These are phyloP conservation scores for Trachelus tabidus DNA, from an alignment of 2,888 invertebrate genomes.

Conservation along the genomic window DNA sequence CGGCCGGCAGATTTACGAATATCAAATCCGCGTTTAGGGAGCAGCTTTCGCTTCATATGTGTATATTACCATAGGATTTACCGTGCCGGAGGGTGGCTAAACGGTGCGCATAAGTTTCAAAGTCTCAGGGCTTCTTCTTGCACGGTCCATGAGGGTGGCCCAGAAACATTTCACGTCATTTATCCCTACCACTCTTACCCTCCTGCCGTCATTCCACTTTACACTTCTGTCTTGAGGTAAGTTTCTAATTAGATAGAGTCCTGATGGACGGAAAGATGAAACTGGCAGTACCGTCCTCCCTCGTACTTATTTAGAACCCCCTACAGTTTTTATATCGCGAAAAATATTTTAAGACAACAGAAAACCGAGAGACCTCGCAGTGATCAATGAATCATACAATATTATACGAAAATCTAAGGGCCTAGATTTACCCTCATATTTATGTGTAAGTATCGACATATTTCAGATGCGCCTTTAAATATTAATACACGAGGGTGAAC, in stretches of 20 bases:
- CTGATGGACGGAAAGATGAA: background rate
- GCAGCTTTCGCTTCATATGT: constrained; percentile 15
- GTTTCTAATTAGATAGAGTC: constrained; percentile 1
- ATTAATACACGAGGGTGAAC: constrained; percentile 53
- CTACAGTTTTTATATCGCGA: background rate
- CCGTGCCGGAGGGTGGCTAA: constrained; percentile 37
- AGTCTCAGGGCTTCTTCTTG: background rate
- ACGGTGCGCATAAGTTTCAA: constrained; percentile 24
- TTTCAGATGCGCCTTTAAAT: constrained; percentile 65
- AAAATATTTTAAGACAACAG: background rate
- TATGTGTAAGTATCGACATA: constrained; percentile 64
- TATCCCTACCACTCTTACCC: constrained; percentile 47
- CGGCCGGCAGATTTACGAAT: constrained; percentile 64
- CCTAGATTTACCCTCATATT: constrained; percentile 49
- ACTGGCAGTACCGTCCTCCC: background rate
- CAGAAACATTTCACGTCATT: constrained; percentile 37
- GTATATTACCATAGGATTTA: constrained; percentile 40
- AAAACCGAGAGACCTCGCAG: background rate
- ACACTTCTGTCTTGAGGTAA: background rate
- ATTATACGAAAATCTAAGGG: constrained; percentile 14
- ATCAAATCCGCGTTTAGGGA: constrained; percentile 60
- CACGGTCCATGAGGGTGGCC: constrained; percentile 49
- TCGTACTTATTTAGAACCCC: background rate
- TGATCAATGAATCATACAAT: background rate
- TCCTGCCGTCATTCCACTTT: constrained; percentile 47